These are phyloP conservation scores for Ptychadena robeensis DNA, from an alignment of 2,797 vertebrate genomes.

Conservation along the genomic window DNA sequence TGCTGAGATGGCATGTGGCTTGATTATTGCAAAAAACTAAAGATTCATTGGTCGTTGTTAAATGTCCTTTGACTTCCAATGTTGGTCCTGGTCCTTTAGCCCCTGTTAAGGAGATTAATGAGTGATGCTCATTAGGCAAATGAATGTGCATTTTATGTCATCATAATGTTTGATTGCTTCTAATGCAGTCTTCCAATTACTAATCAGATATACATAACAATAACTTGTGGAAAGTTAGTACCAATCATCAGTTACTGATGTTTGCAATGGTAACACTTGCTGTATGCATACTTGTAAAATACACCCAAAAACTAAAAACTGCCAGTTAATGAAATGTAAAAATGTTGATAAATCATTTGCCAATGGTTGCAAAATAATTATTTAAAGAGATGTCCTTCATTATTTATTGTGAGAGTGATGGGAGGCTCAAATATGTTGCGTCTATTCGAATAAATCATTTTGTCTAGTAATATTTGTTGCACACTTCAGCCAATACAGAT, in stretches of 20 bases:
- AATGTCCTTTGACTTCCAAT: background rate
- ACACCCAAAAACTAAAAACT: background rate
- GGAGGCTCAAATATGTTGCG: background rate
- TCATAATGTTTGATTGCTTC: background rate
- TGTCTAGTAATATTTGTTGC: constrained; percentile 3
- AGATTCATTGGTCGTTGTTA: background rate
- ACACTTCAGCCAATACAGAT: constrained; percentile 13
- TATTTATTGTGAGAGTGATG: background rate
- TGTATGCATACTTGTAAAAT: no score
- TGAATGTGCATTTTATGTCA: background rate
- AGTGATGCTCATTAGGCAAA: background rate
- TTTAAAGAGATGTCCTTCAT: background rate
- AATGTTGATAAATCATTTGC: background rate
- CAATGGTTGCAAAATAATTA: background rate
- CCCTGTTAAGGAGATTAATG: background rate
- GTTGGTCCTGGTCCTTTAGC: constrained; percentile 30
- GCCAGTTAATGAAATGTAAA: background rate
- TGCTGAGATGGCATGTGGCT: background rate
- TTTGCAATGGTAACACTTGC: no score
- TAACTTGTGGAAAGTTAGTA: background rate
- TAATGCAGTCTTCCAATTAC: background rate
- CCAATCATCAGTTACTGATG: no score
- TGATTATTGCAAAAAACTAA: background rate
- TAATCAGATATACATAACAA: background rate
- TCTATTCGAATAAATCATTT: background rate